A percentile compares a stretch with the other conserved stretches of the same genome.
phyloP scores from a whole-genome alignment of 2,797 vertebrate genomes.

The Phoxinus dragarum region DNA sequence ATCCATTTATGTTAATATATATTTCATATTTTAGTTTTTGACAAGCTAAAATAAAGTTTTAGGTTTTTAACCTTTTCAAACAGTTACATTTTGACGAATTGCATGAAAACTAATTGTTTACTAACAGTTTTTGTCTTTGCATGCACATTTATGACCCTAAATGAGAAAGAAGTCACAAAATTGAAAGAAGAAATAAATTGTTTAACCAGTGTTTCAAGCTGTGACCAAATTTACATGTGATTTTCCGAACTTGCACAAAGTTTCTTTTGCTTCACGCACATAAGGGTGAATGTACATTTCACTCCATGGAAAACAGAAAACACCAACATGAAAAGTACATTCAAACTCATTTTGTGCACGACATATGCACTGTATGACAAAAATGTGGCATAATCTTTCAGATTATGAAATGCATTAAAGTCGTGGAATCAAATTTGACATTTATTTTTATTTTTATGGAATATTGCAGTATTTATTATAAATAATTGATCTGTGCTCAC shows the following conservation, averaged over 20 bases:
- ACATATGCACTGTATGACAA: not conserved
- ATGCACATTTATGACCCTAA: not conserved
- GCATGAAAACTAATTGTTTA: too few species aligned
- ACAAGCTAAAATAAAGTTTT: not conserved
- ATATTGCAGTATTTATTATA: not conserved
- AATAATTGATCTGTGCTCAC: not conserved
- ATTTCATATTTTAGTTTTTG: not conserved
- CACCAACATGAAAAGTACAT: not conserved
- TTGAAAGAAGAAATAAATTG: not conserved
- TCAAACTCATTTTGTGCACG: not conserved
- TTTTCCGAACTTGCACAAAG: not conserved
- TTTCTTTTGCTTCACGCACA: not conserved
- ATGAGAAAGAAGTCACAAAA: not conserved
- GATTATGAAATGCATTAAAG: not conserved
- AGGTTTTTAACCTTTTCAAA: not conserved
- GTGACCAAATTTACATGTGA: not conserved
- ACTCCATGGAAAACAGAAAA: not conserved
- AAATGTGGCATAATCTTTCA: not conserved
- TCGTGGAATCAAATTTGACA: too few species aligned
- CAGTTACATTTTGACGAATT: not conserved
- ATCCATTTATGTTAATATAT: not conserved
- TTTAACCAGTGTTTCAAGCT: not conserved
- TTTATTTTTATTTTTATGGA: not conserved
- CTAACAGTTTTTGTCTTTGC: too few species aligned
- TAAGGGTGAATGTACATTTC: not conserved